phyloP scores from a whole-genome alignment of 2,797 vertebrate species.

The Ataeniobius toweri region DNA sequence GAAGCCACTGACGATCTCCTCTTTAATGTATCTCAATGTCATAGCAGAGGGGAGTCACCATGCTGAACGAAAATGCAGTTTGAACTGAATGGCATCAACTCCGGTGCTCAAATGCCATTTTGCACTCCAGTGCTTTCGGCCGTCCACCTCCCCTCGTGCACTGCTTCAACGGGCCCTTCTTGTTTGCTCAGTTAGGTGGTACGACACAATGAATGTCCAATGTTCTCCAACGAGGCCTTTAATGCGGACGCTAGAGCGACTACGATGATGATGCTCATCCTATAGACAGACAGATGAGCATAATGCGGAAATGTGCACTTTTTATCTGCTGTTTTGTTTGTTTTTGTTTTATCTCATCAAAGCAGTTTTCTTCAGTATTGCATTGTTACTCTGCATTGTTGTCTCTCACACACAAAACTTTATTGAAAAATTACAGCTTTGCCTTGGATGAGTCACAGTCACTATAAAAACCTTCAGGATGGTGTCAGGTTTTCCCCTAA shows the following conservation, averaged over 20 bases:
- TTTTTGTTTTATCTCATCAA: slow-evolving; percentile 3
- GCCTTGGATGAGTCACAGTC: slow-evolving; percentile 28
- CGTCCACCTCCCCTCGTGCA: slow-evolving; percentile 20
- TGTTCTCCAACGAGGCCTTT: slow-evolving; percentile 82
- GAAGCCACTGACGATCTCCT: background rate
- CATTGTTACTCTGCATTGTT: slow-evolving; percentile 16
- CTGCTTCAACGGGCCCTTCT: slow-evolving; percentile 8
- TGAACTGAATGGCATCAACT: slow-evolving; percentile 22
- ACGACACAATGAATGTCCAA: slow-evolving; percentile 85
- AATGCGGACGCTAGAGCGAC: slow-evolving; percentile 51
- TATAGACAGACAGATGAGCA: slow-evolving; percentile 46
- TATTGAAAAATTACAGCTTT: slow-evolving; percentile 41
- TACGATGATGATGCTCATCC: slow-evolving; percentile 33
- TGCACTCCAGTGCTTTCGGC: slow-evolving; percentile 64
- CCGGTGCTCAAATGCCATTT: slow-evolving; percentile 53
- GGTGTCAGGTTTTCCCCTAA: slow-evolving; percentile 21
- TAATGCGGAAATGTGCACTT: slow-evolving; percentile 46
- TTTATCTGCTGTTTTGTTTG: slow-evolving; percentile 26
- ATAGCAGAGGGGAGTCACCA: background rate
- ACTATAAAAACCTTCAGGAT: slow-evolving; percentile 18
- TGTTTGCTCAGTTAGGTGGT: slow-evolving; percentile 74
- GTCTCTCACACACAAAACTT: background rate
- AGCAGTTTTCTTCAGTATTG: slow-evolving; percentile 52
- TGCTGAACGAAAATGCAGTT: background rate
- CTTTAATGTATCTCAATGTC: slow-evolving; percentile 12